phyloP scores from a whole-genome alignment of 2,797 vertebrate genomes.

The Onychomys torridus region DNA sequence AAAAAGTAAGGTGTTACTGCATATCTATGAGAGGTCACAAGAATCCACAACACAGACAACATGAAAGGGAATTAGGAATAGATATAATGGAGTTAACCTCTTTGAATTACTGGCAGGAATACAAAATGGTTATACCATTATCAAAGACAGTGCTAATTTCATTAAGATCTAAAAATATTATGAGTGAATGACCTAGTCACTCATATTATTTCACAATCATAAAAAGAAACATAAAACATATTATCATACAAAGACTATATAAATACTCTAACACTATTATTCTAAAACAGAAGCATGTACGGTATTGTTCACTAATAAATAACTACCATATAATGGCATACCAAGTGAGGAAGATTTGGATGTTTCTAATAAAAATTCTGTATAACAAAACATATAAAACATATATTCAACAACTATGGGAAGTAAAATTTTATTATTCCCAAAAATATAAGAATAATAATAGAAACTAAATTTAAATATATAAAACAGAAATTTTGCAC shows the following conservation, averaged over 20 bases:
- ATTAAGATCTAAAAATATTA: neutral
- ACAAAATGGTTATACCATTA: neutral
- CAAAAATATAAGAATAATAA: neutral
- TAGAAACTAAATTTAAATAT: neutral
- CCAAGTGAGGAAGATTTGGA: rapidly evolving
- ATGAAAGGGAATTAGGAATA: neutral
- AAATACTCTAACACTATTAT: neutral
- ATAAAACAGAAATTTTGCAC: neutral
- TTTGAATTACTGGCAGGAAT: neutral
- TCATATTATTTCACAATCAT: neutral
- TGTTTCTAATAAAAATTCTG: neutral
- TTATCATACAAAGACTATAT: neutral
- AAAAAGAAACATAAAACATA: neutral
- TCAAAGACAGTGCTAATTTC: neutral
- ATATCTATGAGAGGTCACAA: neutral
- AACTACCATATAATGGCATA: neutral
- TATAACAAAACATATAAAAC: neutral
- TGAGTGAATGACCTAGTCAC: neutral
- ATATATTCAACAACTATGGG: neutral
- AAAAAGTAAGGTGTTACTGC: neutral
- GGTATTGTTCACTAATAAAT: neutral
- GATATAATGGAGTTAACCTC: no score
- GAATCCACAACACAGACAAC: neutral
- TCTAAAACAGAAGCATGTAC: neutral
- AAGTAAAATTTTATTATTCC: neutral